Evolutionary conservation across 2,797 vertebrate genomes (phyloP).

Genomic region (Pygocentrus nattereri): DNA sequence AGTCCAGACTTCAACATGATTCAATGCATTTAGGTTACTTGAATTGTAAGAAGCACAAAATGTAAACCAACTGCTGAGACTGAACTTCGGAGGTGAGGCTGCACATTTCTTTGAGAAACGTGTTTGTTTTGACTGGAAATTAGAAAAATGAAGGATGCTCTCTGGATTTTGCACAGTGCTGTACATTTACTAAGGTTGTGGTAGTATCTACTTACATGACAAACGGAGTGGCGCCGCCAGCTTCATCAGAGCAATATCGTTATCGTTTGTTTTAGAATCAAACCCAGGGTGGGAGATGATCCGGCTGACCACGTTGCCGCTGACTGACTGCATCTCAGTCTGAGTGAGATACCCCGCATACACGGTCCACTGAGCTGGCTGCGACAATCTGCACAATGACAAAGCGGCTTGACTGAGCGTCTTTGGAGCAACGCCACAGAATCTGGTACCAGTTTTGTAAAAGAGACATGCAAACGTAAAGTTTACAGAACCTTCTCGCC

Average conservation of each 20-base stretch:
- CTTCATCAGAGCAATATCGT: slow-evolving; percentile 91
- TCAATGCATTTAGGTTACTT: too few relatives aligned
- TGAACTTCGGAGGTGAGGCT: too few relatives aligned
- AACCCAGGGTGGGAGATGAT: slow-evolving; percentile 82
- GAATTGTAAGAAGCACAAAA: too few relatives aligned
- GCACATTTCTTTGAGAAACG: too few relatives aligned
- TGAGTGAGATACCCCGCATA: slow-evolving; percentile 78
- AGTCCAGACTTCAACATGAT: too few relatives aligned
- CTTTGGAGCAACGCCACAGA: not conserved
- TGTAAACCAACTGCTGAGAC: too few relatives aligned
- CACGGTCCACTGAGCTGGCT: slow-evolving; percentile 73
- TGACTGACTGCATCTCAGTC: not conserved
- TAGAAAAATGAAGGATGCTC: not conserved
- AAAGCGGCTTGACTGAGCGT: not conserved
- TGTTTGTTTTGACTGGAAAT: too few relatives aligned
- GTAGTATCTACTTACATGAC: slow-evolving; percentile 70
- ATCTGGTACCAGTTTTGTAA: not conserved
- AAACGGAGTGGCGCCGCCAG: slow-evolving; percentile 74
- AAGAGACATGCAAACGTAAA: too few relatives aligned
- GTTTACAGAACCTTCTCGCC: too few relatives aligned
- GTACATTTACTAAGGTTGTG: too few relatives aligned
- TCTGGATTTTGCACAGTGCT: too few relatives aligned
- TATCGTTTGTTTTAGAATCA: slow-evolving; percentile 74
- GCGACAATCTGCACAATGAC: slow-evolving; percentile 55
- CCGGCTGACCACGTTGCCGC: slow-evolving; percentile 59